Percentiles rank a stretch among this genome's conserved stretches.
Conservation (phyloP, 2,797 vertebrate genomes). For the Danio kyathit region DNA sequence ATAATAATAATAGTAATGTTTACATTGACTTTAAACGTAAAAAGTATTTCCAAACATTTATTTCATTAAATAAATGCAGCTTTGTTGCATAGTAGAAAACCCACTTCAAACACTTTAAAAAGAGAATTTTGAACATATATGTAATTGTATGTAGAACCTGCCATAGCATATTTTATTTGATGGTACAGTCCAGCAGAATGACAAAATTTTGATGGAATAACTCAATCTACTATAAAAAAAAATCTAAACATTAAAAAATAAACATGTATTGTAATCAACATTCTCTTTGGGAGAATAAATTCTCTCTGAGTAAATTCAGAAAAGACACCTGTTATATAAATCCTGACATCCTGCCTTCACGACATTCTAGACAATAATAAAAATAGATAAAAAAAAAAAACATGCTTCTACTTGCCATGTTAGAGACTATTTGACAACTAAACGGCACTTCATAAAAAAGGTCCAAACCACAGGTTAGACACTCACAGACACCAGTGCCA, state of each 20-base stretch:
- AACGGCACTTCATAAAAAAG: constrained; percentile 52
- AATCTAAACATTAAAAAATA: background rate
- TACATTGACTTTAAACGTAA: no score
- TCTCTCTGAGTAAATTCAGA: background rate
- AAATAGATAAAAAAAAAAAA: background rate
- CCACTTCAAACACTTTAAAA: no score
- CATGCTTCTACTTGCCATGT: background rate
- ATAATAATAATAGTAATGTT: no score
- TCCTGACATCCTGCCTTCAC: constrained; percentile 16
- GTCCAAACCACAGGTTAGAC: constrained; percentile 39
- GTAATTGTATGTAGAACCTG: no score
- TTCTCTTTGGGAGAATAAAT: background rate
- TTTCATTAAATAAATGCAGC: no score
- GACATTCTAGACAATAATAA: background rate
- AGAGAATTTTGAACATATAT: no score
- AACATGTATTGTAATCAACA: background rate
- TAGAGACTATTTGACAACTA: constrained; percentile 29
- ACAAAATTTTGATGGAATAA: background rate
- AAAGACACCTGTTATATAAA: constrained; percentile 34
- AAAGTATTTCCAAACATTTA: no score
- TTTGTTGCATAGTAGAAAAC: no score
- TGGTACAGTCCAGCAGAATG: background rate
- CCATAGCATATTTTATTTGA: no score
- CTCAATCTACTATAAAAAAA: background rate
- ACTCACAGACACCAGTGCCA: constrained; percentile 31